Conservation (phyloP, 2,113 vertebrate genomes). For the Rhynchomys soricoides region DNA sequence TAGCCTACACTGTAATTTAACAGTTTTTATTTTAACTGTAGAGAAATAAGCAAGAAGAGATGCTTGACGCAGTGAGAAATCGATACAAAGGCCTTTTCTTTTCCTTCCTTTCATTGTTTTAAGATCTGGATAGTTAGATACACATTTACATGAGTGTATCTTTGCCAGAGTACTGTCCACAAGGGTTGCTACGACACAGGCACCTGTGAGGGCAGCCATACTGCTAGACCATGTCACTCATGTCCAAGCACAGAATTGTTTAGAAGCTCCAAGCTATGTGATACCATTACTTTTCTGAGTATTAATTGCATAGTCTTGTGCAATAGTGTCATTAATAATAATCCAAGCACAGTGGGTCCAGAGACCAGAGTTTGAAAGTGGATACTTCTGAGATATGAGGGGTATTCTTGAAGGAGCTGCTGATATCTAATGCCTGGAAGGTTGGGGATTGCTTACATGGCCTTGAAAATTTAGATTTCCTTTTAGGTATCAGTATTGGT, state of each 20-base stretch:
- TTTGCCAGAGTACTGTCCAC: neutral
- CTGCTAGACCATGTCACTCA: neutral
- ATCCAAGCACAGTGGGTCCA: neutral
- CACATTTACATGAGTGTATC: neutral
- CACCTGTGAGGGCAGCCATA: neutral
- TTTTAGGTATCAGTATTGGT: neutral
- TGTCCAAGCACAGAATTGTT: neutral
- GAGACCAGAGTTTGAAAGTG: neutral
- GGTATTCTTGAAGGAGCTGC: neutral
- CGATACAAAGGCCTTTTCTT: neutral
- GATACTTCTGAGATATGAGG: neutral
- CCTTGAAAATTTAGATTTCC: neutral
- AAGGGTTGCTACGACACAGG: neutral
- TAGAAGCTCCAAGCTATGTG: neutral
- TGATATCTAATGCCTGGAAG: neutral
- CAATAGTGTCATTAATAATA: neutral
- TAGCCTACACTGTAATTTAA: neutral
- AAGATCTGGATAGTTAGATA: neutral
- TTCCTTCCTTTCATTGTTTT: neutral
- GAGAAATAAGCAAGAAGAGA: constrained; percentile 53
- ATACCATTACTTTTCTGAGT: neutral
- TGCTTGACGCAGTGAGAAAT: neutral
- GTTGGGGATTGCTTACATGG: neutral
- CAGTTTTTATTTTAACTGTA: neutral
- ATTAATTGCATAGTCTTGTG: neutral